These are phyloP conservation scores for Melanotaenia maccullochi DNA, from an alignment of 2,797 vertebrate species.

Conservation along the genomic window DNA sequence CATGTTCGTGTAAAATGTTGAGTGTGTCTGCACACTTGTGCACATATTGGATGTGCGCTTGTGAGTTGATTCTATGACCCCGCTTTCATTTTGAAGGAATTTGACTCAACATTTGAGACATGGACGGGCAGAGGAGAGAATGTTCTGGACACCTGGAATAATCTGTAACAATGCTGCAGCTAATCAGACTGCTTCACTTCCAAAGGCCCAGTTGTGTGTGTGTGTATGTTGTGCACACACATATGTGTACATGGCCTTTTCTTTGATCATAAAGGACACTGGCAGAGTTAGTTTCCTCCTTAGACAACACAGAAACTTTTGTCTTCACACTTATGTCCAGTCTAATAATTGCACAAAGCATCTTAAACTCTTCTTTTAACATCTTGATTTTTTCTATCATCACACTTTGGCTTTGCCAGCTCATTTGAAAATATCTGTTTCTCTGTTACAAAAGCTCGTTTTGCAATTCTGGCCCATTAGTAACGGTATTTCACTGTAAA, in stretches of 20 bases:
- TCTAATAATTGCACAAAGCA: conserved; percentile 9
- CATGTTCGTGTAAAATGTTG: neutral
- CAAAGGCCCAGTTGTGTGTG: conserved; percentile 43
- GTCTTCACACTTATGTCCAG: neutral
- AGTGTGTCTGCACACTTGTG: conserved; percentile 20
- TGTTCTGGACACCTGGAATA: conserved; percentile 71
- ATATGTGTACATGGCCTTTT: neutral
- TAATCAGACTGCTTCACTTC: conserved; percentile 53
- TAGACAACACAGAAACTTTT: conserved; percentile 35
- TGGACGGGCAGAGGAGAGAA: conserved; percentile 43
- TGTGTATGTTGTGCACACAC: neutral
- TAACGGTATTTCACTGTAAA: conserved; percentile 68
- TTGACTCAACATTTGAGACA: conserved; percentile 71
- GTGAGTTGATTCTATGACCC: conserved; percentile 70
- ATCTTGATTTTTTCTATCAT: neutral
- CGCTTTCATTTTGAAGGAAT: conserved; percentile 68
- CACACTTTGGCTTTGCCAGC: conserved; percentile 7
- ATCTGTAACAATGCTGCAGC: conserved; percentile 61
- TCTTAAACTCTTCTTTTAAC: neutral
- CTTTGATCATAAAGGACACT: conserved; percentile 61
- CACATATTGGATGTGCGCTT: conserved; percentile 28
- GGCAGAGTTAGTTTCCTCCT: conserved; percentile 38
- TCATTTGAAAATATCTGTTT: conserved; percentile 24
- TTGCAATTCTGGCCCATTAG: conserved; percentile 66
- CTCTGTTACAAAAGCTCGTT: conserved; percentile 1